Evolutionary conservation across 2,113 vertebrate species (phyloP).

Genomic region (Beaufortia kweichowensis): DNA sequence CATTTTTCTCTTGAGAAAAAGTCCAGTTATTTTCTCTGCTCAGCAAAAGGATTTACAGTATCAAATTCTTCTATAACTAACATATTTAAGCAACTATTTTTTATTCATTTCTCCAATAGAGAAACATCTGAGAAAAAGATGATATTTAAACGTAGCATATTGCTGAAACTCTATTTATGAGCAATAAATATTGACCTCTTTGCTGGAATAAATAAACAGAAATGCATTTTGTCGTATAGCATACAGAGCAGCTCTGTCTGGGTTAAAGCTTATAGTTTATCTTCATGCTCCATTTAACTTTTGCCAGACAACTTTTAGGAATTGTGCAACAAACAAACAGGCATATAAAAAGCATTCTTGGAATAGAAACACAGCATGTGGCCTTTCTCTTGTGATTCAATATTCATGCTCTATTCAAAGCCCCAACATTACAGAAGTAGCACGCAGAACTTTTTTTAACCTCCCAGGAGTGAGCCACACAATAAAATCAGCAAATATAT

Average conservation of each 20-base stretch:
- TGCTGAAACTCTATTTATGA: too few species aligned
- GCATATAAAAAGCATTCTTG: not conserved
- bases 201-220: not conserved
- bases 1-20: too few species aligned
- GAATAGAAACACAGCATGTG: constrained; percentile 10
- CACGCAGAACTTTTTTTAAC: constrained; percentile 25
- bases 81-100: too few species aligned
- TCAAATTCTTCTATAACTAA: too few species aligned
- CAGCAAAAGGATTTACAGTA: too few species aligned
- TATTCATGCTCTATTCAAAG: constrained; percentile 41
- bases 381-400: constrained; percentile 39
- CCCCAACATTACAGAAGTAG: not conserved
- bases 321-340: constrained; percentile 19
- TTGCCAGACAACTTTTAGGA: constrained; percentile 7
- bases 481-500: constrained; percentile 10
- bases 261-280: not conserved
- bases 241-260: not conserved
- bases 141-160: not conserved
- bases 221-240: not conserved
- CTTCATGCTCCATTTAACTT: constrained; percentile 11
- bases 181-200: too few species aligned
- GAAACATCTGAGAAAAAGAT: too few species aligned
- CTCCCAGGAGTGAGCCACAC: constrained; percentile 8
- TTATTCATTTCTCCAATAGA: too few species aligned
- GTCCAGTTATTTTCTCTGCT: too few species aligned